Percentiles rank a stretch among this genome's conserved stretches.
These are phyloP conservation scores for Halictus ligatus DNA, from an alignment of 2,888 invertebrate species.

Conservation along the genomic window DNA sequence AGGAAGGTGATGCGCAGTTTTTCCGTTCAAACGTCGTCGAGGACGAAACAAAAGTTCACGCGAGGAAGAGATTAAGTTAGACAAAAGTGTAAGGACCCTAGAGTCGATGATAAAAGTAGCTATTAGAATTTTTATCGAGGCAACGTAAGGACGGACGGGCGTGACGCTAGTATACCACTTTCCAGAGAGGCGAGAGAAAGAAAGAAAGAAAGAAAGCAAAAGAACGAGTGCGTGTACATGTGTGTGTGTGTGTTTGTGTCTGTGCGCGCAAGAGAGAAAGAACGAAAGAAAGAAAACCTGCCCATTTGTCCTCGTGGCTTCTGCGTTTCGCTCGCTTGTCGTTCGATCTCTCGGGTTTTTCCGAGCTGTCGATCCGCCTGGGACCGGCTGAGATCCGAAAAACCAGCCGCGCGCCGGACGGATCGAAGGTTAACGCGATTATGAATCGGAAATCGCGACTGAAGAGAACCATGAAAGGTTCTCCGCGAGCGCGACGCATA, in stretches of 20 bases:
- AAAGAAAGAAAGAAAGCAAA: conserved; percentile 3
- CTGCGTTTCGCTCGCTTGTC: conserved; percentile 40
- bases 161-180: conserved; percentile 63
- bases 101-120: conserved; percentile 69
- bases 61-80: conserved; percentile 52
- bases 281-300: conserved; percentile 19
- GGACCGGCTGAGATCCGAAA: not conserved
- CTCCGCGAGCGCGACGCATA: conserved; percentile 12
- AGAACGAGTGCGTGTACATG: not conserved
- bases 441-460: not conserved
- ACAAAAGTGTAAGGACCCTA: conserved; percentile 61
- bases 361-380: conserved; percentile 36
- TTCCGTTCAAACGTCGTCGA: conserved; percentile 69
- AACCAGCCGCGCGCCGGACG: not conserved
- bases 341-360: conserved; percentile 34
- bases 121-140: conserved; percentile 71
- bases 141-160: conserved; percentile 64
- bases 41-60: conserved; percentile 68
- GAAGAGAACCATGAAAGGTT: not conserved
- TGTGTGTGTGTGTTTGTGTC: not conserved
- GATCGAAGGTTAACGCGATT: not conserved
- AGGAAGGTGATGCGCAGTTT: conserved; percentile 50
- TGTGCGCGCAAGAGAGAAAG: not conserved
- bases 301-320: conserved; percentile 41
- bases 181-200: conserved; percentile 26